Evolutionary conservation across 2,888 invertebrate species (phyloP).

Genomic region (Cloeon dipterum): DNA sequence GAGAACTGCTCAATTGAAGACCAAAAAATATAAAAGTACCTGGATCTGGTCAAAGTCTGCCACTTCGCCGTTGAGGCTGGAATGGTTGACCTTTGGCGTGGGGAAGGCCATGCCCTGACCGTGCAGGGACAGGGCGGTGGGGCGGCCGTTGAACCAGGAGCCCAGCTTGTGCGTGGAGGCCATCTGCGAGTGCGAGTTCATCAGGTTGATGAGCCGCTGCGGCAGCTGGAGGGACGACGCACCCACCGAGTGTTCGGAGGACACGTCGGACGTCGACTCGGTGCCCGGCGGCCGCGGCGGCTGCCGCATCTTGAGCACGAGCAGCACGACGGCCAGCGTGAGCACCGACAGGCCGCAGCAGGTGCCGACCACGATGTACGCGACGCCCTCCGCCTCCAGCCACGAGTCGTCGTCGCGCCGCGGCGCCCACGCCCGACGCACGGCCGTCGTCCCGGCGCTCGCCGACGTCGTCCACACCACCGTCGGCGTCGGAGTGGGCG

Average conservation of each 20-base stretch:
- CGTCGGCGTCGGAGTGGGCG: too few relatives aligned
- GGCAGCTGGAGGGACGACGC: not conserved
- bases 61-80: not conserved
- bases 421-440: too few relatives aligned
- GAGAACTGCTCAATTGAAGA: too few relatives aligned
- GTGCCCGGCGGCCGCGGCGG: not conserved
- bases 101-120: constrained; percentile 1
- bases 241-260: not conserved
- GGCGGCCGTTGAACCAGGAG: constrained; percentile 3
- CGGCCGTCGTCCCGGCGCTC: too few relatives aligned
- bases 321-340: not conserved
- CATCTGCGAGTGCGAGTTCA: constrained; percentile 1
- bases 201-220: not conserved
- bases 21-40: too few relatives aligned
- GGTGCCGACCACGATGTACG: constrained; percentile 1
- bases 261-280: not conserved
- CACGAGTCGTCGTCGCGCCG: too few relatives aligned
- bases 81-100: not conserved
- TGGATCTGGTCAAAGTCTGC: too few relatives aligned
- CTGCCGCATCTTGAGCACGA: not conserved
- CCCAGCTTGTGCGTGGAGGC: constrained; percentile 2
- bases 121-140: not conserved
- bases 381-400: constrained; percentile 1
- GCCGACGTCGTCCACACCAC: too few relatives aligned
- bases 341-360: constrained; percentile 2